Evolutionary conservation across 2,113 vertebrate species (phyloP).

Genomic region (Salvelinus fontinalis): DNA sequence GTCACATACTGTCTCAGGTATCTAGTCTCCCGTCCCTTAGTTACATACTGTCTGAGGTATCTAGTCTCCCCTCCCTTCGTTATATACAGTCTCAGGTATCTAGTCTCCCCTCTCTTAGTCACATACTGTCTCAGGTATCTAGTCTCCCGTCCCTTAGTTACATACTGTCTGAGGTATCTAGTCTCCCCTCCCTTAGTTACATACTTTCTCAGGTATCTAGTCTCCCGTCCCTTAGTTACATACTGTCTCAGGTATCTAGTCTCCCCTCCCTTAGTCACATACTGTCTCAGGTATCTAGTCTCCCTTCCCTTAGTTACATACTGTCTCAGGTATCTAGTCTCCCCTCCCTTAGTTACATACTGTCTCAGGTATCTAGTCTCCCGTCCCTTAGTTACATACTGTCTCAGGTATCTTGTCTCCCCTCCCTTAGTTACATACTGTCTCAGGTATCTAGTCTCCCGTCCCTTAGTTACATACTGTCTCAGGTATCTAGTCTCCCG

Average conservation of each 20-base stretch:
- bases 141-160: background rate
- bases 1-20: background rate
- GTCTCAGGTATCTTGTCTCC: background rate
- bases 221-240: background rate
- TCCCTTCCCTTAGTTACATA: background rate
- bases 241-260: background rate
- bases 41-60: background rate
- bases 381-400: background rate
- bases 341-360: background rate
- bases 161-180: background rate
- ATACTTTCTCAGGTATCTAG: constrained; percentile 3
- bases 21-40: background rate
- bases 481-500: background rate
- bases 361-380: constrained; percentile 11
- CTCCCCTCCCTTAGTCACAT: background rate
- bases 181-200: background rate
- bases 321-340: background rate
- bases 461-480: background rate
- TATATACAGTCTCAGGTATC: background rate
- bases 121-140: background rate
- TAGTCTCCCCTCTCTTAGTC: background rate
- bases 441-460: constrained; percentile 10
- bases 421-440: background rate
- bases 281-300: constrained; percentile 9
- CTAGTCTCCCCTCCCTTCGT: background rate